Evolutionary conservation across 2,797 vertebrate genomes (phyloP).

Genomic region (Centropyge bicolor): DNA sequence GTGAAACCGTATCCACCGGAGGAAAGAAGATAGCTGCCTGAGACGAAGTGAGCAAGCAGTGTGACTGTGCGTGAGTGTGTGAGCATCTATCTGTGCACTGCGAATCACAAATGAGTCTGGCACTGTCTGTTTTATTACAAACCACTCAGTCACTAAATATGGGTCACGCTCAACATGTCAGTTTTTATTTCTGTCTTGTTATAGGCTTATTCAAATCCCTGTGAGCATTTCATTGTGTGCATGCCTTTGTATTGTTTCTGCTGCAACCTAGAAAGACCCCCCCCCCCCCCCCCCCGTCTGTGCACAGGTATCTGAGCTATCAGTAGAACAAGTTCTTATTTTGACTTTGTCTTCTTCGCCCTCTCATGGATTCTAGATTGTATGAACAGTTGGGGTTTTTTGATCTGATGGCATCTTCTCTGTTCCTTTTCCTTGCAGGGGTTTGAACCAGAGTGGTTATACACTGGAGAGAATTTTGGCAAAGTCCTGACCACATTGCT

Average conservation of each 20-base stretch:
- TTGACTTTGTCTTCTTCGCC: slow-evolving; percentile 10
- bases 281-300: not conserved
- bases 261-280: slow-evolving; percentile 4
- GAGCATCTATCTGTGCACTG: slow-evolving; percentile 35
- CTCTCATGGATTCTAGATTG: slow-evolving; percentile 1
- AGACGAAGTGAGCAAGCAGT: slow-evolving; percentile 54
- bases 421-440: slow-evolving; percentile 82
- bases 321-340: slow-evolving; percentile 28
- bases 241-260: slow-evolving; percentile 38
- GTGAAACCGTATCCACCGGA: slow-evolving; percentile 76
- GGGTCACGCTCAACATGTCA: slow-evolving; percentile 60
- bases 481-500: slow-evolving; percentile 92
- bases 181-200: slow-evolving; percentile 58
- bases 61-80: slow-evolving; percentile 9
- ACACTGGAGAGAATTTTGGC: slow-evolving; percentile 91
- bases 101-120: slow-evolving; percentile 57
- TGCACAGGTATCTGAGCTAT: not conserved
- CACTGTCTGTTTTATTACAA: slow-evolving; percentile 58
- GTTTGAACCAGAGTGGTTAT: slow-evolving; percentile 94
- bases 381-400: not conserved
- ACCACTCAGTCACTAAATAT: slow-evolving; percentile 60
- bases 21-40: slow-evolving; percentile 78
- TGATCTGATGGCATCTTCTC: slow-evolving; percentile 43
- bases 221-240: slow-evolving; percentile 22
- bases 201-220: slow-evolving; percentile 47